Evolutionary conservation across 1,140 invertebrate genomes (phyloP).

Genomic region (Pollicipes pollicipes): DNA sequence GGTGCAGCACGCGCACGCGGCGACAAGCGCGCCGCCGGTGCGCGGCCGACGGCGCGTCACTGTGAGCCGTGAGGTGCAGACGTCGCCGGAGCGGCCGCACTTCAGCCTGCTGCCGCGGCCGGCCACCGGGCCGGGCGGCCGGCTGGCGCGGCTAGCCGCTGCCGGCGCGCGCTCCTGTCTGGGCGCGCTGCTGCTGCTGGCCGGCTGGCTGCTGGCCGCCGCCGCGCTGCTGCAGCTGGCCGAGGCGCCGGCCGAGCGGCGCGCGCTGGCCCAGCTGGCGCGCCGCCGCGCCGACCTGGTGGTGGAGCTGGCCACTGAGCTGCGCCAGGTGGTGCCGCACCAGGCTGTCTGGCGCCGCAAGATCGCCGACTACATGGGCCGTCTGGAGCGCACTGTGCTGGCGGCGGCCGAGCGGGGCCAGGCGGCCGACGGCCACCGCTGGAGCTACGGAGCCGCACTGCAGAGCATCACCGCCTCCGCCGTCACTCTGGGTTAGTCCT

Average conservation of each 20-base stretch:
- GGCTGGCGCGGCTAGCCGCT: background rate
- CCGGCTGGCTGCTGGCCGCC: background rate
- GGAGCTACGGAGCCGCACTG: background rate
- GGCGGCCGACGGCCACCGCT: background rate
- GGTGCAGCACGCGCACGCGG: too few relatives aligned
- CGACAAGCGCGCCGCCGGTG: too few relatives aligned
- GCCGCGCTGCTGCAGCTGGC: conserved; percentile 1
- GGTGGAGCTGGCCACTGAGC: conserved; percentile 5
- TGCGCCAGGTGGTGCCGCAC: conserved; percentile 5
- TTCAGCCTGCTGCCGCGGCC: background rate
- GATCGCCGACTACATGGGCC: background rate
- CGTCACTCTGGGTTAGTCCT: background rate
- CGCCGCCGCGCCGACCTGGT: background rate
- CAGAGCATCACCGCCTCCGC: background rate
- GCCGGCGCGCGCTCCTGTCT: background rate
- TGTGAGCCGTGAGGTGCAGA: background rate
- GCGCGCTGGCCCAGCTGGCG: background rate
- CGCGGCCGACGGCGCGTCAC: too few relatives aligned
- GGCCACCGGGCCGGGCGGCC: too few relatives aligned
- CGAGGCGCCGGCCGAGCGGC: background rate
- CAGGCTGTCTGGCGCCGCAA: background rate
- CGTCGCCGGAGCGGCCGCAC: background rate
- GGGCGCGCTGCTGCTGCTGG: background rate
- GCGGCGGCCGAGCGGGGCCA: background rate
- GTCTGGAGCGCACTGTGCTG: background rate